Conservation (phyloP, 2,888 invertebrate genomes). For the Catotricha subobsoleta region DNA sequence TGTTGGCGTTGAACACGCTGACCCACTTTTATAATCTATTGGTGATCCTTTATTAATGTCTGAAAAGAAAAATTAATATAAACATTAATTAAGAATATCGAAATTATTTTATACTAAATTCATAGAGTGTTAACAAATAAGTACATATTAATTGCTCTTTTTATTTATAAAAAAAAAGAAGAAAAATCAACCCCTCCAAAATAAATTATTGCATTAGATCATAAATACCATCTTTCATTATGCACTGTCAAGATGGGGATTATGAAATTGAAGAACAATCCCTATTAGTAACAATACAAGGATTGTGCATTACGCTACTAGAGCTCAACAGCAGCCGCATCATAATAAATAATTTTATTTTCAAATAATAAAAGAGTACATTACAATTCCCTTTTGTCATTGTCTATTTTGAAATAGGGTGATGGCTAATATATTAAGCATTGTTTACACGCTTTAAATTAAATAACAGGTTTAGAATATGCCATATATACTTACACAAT, state of each 20-base stretch:
- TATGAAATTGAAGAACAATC: constrained; percentile 4
- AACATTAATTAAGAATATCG: constrained; percentile 4
- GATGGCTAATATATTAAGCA: no score
- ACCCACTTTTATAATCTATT: constrained; percentile 70
- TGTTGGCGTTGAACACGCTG: constrained; percentile 75
- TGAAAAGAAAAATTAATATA: constrained; percentile 30
- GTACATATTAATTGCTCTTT: neutral
- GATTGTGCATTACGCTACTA: constrained; percentile 7
- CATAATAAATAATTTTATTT: neutral
- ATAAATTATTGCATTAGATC: no score
- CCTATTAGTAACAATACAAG: constrained; percentile 7
- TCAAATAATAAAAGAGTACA: neutral
- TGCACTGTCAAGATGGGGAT: constrained; percentile 3
- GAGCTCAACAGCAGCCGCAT: neutral
- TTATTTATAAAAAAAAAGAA: no score
- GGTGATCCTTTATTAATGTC: constrained; percentile 73
- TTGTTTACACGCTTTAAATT: no score
- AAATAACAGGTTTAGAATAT: no score
- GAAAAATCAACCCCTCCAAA: no score
- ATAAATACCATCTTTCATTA: no score
- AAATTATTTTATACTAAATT: no score
- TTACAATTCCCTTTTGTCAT: no score
- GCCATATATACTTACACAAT: no score
- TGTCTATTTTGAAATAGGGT: no score
- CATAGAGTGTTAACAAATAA: neutral